phyloP scores from a whole-genome alignment of 1,140 invertebrate genomes.

The Hyphantria cunea region DNA sequence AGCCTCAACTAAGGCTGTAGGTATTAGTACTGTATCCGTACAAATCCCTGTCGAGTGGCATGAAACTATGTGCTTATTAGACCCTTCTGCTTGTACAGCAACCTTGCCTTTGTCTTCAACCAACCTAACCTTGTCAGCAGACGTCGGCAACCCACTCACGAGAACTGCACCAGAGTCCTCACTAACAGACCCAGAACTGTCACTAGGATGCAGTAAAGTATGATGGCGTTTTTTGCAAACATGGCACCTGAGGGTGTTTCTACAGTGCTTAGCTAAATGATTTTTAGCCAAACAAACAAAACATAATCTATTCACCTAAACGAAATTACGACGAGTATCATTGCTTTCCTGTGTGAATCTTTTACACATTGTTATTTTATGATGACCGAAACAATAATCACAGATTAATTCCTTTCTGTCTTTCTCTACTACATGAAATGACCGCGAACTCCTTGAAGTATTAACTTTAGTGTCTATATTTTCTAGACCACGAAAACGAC shows the following conservation, averaged over 20 bases:
- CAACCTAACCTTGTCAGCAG: not conserved
- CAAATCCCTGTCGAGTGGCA: constrained; percentile 4
- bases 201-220: not conserved
- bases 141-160: not conserved
- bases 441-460: not conserved
- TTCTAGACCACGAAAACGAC: constrained; percentile 2
- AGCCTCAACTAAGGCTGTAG: constrained; percentile 6
- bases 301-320: constrained; percentile 30
- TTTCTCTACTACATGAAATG: constrained; percentile 4
- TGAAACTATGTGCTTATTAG: not conserved
- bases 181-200: not conserved
- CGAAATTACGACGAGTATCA: constrained; percentile 31
- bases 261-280: constrained; percentile 26
- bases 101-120: not conserved
- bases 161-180: not conserved
- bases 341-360: constrained; percentile 28
- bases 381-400: constrained; percentile 30
- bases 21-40: constrained; percentile 2
- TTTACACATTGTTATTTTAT: constrained; percentile 39
- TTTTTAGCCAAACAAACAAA: constrained; percentile 39
- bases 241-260: not conserved
- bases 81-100: constrained; percentile 3
- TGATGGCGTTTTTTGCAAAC: constrained; percentile 3
- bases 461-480: not conserved
- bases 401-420: constrained; percentile 3